Percentiles rank a stretch among this genome's conserved stretches.
Conservation (phyloP, 2,888 invertebrate genomes). For the Campoletis raptor region DNA sequence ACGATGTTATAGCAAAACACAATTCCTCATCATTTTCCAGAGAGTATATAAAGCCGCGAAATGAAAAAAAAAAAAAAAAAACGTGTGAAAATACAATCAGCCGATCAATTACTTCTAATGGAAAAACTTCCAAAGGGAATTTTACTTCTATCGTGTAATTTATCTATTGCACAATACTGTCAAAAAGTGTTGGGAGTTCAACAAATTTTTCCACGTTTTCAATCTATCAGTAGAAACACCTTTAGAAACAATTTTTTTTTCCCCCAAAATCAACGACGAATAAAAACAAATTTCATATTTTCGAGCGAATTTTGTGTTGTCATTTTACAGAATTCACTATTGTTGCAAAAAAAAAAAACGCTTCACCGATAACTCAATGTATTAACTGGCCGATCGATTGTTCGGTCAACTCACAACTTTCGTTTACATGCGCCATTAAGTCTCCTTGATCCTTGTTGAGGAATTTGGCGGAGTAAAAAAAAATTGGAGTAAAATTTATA, state of each 20-base stretch:
- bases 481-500: constrained; percentile 33
- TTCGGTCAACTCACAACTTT: constrained; percentile 29
- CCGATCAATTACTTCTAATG: neutral
- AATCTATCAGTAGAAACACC: neutral
- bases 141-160: too few relatives aligned
- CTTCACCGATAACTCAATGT: neutral
- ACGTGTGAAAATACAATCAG: neutral
- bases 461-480: neutral
- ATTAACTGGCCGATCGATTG: neutral
- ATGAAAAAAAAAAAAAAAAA: neutral
- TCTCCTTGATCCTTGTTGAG: neutral
- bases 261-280: neutral
- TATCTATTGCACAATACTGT: neutral
- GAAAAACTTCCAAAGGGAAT: too few relatives aligned
- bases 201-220: neutral
- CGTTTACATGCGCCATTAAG: constrained; percentile 35
- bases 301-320: neutral
- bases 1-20: neutral
- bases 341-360: neutral
- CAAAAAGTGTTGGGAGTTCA: neutral
- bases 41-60: neutral
- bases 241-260: neutral
- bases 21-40: neutral
- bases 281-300: neutral
- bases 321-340: neutral